Base-by-base conservation (phyloP, 2,797 vertebrate genomes). In the Gymnoscopelus microlampas region DNA sequence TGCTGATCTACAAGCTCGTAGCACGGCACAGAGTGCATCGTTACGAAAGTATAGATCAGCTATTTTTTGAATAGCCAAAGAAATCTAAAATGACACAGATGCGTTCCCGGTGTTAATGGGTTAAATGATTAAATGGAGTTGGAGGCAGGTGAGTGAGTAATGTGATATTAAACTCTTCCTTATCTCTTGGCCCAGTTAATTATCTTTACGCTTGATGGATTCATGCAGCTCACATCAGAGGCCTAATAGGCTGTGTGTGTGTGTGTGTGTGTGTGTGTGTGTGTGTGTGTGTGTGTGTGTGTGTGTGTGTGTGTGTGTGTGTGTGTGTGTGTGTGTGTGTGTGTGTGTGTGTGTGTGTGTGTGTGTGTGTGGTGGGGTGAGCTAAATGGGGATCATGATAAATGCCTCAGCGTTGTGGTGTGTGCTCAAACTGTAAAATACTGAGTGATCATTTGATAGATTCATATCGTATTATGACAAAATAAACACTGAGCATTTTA, bases 201-300 rank as follows among this genome's bases (percentile, higher is more conserved):
- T 74, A 74, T 78, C 70, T 82, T 58, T 70, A 59, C 68, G 65
- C 73, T 71, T 67, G 68, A 71, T 55, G 76, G 82, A 82, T 78
- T 47, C 58, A 60, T 47, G 47, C 23, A 23, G n/a, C 58, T 23
- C 3, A 19, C 35, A 60, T 60, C 58, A 44, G n/a, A 3, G 56
- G 26, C 39, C 56, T 47, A 60, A 44, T 47, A 39, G 4, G n/a
- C n/a, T 32, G 56, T 32, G 56, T 57, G 54, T 57, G 56, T 58
- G 55, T 57, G 55, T 58, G 29, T 58, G 56, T 57, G 55, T 57
- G 26, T 57, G 55, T 58, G 56, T 58, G 56, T n/a, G 56, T 35
- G 29, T 35, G 5, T 51, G 50, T 51, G 50, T 51, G 50, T 51
- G 50, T 51, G 49, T 51, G 49, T 51, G 53, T 24, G 53, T 32